Conservation (phyloP, 2,888 invertebrate species). For the Baccha elongata region DNA sequence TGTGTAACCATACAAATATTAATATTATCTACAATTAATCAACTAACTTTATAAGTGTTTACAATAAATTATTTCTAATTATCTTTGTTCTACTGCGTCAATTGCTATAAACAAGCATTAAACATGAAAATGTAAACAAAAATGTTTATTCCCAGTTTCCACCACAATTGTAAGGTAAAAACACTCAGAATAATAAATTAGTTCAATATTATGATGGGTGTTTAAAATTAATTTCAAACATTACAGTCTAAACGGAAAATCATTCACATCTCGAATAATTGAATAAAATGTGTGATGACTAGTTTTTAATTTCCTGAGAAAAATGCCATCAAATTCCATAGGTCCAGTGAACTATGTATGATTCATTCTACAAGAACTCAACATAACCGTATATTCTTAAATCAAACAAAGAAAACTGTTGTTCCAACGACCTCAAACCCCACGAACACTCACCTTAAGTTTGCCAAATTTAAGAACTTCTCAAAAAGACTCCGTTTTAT, state of each 20-base stretch:
- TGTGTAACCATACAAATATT: too few species aligned
- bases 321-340: slow-evolving; percentile 31
- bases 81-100: background rate
- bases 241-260: too few species aligned
- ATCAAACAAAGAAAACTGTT: slow-evolving; percentile 56
- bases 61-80: background rate
- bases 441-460: slow-evolving; percentile 59
- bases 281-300: slow-evolving; percentile 41
- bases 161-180: background rate
- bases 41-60: background rate
- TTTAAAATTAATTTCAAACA: too few species aligned
- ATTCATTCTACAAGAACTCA: slow-evolving; percentile 34
- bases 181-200: slow-evolving; percentile 22
- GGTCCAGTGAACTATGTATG: slow-evolving; percentile 54
- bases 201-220: too few species aligned
- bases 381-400: slow-evolving; percentile 36
- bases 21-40: too few species aligned
- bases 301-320: slow-evolving; percentile 50
- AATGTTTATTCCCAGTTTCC: background rate
- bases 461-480: slow-evolving; percentile 76
- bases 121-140: background rate
- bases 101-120: background rate
- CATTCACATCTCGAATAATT: too few species aligned
- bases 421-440: background rate
- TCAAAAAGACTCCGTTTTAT: slow-evolving; percentile 77